A percentile compares a stretch with the other conserved stretches of the same genome.
Conservation (phyloP, 2,797 vertebrate species). For the Alauda arvensis region DNA sequence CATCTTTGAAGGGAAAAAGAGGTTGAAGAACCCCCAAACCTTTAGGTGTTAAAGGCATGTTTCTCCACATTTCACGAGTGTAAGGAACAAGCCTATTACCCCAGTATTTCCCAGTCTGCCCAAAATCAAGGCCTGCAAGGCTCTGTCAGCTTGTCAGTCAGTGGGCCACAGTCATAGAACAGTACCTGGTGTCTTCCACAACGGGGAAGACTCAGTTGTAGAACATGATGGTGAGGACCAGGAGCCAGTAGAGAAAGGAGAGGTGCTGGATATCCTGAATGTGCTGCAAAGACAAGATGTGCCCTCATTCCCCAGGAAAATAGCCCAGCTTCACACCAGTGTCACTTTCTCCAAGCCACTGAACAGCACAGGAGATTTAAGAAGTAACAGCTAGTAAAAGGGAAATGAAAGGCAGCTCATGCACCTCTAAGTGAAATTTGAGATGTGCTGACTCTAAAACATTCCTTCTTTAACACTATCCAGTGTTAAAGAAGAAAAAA, state of each 20-base stretch:
- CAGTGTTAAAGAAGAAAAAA: not conserved
- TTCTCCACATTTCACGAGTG: not conserved
- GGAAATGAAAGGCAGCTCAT: not conserved
- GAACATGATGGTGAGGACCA: conserved; percentile 84
- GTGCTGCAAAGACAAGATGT: conserved; percentile 63
- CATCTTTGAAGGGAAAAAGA: not conserved
- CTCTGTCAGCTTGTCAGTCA: not conserved
- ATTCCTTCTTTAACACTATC: not conserved
- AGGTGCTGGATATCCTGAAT: conserved; percentile 76
- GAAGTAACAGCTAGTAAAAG: not conserved
- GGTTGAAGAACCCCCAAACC: not conserved
- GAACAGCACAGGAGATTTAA: not conserved
- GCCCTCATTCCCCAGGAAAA: not conserved
- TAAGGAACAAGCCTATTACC: not conserved
- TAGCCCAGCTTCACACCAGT: not conserved
- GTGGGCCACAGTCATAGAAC: not conserved
- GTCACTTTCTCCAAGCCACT: not conserved
- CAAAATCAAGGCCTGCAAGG: not conserved
- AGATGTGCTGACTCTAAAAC: not conserved
- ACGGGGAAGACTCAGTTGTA: conserved; percentile 83
- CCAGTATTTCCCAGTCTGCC: not conserved
- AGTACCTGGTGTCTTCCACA: conserved; percentile 81
- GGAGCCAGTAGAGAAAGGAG: conserved; percentile 79
- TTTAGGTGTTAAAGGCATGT: not conserved
- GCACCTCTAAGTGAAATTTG: not conserved